phyloP scores from a whole-genome alignment of 2,113 vertebrate genomes.

The Macrotis lagotis region DNA sequence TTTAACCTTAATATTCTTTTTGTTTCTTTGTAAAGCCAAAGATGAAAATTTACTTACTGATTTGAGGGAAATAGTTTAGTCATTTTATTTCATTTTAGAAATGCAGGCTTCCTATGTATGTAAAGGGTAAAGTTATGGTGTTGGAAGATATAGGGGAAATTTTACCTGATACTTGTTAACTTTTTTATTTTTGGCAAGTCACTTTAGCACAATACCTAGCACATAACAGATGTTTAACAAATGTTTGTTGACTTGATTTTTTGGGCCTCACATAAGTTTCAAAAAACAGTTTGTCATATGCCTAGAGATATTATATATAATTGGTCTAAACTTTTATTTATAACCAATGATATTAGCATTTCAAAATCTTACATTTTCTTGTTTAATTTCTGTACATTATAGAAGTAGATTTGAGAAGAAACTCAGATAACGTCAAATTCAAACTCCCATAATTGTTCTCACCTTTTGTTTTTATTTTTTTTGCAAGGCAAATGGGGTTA shows the following conservation, averaged over 20 bases:
- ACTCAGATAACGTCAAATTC: neutral
- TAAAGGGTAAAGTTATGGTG: neutral
- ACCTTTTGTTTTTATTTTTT: too few relatives aligned
- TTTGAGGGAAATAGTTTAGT: neutral
- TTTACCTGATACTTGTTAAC: neutral
- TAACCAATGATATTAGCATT: neutral
- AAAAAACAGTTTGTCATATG: neutral
- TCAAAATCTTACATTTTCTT: neutral
- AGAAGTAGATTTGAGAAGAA: neutral
- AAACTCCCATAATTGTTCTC: neutral
- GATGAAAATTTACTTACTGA: neutral
- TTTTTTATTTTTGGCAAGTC: neutral
- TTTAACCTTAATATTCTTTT: neutral
- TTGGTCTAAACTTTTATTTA: neutral
- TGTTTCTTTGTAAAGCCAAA: neutral
- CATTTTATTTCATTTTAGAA: neutral
- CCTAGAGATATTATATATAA: too few relatives aligned
- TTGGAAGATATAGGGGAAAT: neutral
- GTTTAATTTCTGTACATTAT: neutral
- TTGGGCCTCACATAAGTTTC: neutral
- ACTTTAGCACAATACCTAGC: neutral
- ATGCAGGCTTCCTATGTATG: neutral
- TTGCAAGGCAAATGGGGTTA: too few relatives aligned
- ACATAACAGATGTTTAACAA: neutral
- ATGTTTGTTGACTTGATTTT: neutral